Conservation (phyloP, 53 echinoderm and acorn worm genomes). For the Antedon mediterranea region DNA sequence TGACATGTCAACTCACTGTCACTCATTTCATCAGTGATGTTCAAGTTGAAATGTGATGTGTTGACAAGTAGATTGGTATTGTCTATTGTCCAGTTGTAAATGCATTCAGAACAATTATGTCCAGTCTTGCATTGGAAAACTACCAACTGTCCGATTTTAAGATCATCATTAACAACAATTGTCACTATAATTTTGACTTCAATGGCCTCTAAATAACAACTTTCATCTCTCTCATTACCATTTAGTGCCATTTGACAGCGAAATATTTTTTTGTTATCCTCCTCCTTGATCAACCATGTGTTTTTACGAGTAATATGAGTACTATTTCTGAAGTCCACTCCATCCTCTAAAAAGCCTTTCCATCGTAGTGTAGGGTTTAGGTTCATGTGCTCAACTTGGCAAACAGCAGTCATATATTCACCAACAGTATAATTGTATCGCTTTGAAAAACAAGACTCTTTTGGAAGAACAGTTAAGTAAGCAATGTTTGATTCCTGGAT, state of each 20-base stretch:
- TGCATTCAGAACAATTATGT: not conserved
- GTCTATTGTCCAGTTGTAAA: not conserved
- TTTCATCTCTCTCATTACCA: not conserved
- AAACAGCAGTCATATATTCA: not conserved
- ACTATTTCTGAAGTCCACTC: not conserved
- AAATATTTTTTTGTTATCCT: not conserved
- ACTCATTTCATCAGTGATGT: not conserved
- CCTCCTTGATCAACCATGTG: not conserved
- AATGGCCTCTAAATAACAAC: not conserved
- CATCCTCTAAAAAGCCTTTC: not conserved
- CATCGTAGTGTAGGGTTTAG: not conserved
- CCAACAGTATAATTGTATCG: not conserved
- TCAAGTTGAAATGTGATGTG: not conserved
- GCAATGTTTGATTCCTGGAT: not conserved
- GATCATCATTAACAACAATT: not conserved
- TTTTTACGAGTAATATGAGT: not conserved
- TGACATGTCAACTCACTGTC: not conserved
- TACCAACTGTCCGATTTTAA: not conserved
- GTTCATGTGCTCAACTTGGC: not conserved
- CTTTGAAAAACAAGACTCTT: not conserved
- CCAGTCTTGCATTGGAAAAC: not conserved
- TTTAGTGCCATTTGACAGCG: not conserved
- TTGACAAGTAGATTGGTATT: not conserved
- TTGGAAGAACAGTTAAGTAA: not conserved
- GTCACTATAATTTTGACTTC: not conserved